These are phyloP conservation scores for Drosophila prostipennis DNA, from an alignment of 2,888 invertebrate genomes.

Conservation along the genomic window DNA sequence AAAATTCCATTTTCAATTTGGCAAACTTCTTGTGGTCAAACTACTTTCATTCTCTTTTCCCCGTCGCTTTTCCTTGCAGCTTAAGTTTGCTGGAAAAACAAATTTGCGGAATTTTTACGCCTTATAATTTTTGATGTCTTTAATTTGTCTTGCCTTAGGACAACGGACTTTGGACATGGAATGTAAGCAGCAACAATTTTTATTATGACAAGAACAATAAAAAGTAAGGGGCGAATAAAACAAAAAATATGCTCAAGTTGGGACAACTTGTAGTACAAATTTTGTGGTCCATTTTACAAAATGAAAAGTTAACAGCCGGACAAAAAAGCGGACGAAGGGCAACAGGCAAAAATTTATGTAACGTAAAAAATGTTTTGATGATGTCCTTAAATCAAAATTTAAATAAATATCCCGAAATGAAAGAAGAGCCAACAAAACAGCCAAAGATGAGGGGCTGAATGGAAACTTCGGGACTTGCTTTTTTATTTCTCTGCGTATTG, in stretches of 20 bases:
- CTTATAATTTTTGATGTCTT: slow-evolving; percentile 79
- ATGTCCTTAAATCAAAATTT: slow-evolving; percentile 80
- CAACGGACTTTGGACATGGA: slow-evolving; percentile 8
- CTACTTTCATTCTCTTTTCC: slow-evolving; percentile 34
- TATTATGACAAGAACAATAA: slow-evolving; percentile 78
- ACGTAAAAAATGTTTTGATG: slow-evolving; percentile 79
- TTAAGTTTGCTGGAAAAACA: slow-evolving; percentile 28
- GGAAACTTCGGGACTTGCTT: slow-evolving; percentile 15
- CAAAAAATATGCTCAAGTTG: slow-evolving; percentile 36
- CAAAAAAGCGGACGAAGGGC: slow-evolving; percentile 3
- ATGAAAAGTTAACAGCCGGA: slow-evolving; percentile 68
- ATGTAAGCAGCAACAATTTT: slow-evolving; percentile 73
- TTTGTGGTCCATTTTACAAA: slow-evolving; percentile 78
- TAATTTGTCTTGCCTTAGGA: slow-evolving; percentile 72
- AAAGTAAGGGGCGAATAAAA: slow-evolving; percentile 29
- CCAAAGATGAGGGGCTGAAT: slow-evolving; percentile 9
- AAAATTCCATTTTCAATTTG: slow-evolving; percentile 77
- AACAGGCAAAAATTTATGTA: slow-evolving; percentile 74
- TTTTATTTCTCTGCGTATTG: slow-evolving; percentile 26
- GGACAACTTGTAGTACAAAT: slow-evolving; percentile 71
- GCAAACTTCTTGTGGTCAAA: slow-evolving; percentile 61
- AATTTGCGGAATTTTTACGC: slow-evolving; percentile 73
- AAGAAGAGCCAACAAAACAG: slow-evolving; percentile 15
- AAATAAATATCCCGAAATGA: slow-evolving; percentile 70
- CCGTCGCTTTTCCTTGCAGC: slow-evolving; percentile 37